Evolutionary conservation across 2,797 vertebrate genomes (phyloP), one percentile per base, ranked within the genome.

Genomic region (Gallirallus australis): DNA sequence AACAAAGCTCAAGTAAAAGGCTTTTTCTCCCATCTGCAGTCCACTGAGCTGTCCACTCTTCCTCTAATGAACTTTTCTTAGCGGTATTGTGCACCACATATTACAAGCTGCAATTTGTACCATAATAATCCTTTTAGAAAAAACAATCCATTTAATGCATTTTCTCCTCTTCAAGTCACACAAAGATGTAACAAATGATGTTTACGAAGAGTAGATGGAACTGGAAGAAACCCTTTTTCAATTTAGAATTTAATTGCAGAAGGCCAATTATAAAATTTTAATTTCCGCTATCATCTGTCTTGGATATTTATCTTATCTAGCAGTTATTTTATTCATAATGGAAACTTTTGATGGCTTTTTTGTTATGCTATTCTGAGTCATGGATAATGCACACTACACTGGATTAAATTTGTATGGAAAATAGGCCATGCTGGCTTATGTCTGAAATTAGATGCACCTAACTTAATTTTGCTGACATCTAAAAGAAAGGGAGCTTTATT

Each of bases 371-470:
- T 93, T 79, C 92, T 81, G 81, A 79, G 69, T 90, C 90, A 87
- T 25, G 52, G 78, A 94, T 92, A 96, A 97, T 53, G 87, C n/a
- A 82, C 63, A 60, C 45, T 66, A 90, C 53, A 71, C 31, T 84
- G 82, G 60, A 94, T 96, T 94, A 93, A 80, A 96, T 93, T 96
- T 95, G 83, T 94, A 96, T 81, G 72, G 81, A 97, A 98, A 97
- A 95, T 65, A 94, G 61, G 77, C 66, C 63, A 77, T 75, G 50
- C 35, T 73, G 82, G 45, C n/a, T 96, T 90, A 93, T 70, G 78
- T 91, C 83, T 95, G 54, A 87, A 96, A 88, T 92, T 94, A 91
- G 91, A 94, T n/a, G 85, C 71, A 92, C 76, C 52, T 93, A 76
- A 97, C 93, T 95, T 97, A 96, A 96, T 86, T 85, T 90, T 70